Base-by-base conservation (phyloP, 2,888 invertebrate species). In the Drosophila nigricruria region DNA sequence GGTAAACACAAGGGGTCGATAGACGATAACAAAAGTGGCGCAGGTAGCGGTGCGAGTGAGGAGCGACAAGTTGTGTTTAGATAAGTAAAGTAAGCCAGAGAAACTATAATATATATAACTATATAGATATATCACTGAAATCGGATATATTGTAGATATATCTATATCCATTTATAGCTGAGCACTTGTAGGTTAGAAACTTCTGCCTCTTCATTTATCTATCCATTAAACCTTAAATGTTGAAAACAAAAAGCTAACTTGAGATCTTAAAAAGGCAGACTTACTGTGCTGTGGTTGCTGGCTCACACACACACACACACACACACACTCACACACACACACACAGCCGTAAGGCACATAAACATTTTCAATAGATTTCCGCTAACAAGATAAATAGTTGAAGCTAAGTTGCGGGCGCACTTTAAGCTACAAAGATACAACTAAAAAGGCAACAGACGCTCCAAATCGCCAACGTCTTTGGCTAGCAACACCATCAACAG, bases 331-430 rank as follows among this genome's bases (percentile, higher is more conserved):
- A 5, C 9, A 32, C 53, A 10, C 73, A 18, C 30, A 5, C 12
- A 49, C 5, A n/a, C 12, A 42, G 49, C 49, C 27, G 78, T 67
- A 74, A 78, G 73, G 59, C 42, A 40, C 72, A 88, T 78, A 81
- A 82, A 79, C 82, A 84, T 84, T 88, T 87, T 89, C 88, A 81
- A 88, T 87, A 84, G 87, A 89, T 87, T 88, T 82, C 82, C 79
- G 81, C 85, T 81, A 87, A 88, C 89, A 87, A 89, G 88, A 87
- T 87, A 89, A 87, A 87, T 85, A 88, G 88, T 87, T 79, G 70
- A 62, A 81, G 75, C 69, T 64, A 81, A 81, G 60, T 79, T 78
- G 62, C 59, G 20, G 62, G 68, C 72, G 61, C 76, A 81, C 81
- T 80, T 76, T 70, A 76, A 87, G 80, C 69, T 79, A 75, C 70